Evolutionary conservation across 2,797 vertebrate species (phyloP).

Genomic region (Neoniphon sammara): DNA sequence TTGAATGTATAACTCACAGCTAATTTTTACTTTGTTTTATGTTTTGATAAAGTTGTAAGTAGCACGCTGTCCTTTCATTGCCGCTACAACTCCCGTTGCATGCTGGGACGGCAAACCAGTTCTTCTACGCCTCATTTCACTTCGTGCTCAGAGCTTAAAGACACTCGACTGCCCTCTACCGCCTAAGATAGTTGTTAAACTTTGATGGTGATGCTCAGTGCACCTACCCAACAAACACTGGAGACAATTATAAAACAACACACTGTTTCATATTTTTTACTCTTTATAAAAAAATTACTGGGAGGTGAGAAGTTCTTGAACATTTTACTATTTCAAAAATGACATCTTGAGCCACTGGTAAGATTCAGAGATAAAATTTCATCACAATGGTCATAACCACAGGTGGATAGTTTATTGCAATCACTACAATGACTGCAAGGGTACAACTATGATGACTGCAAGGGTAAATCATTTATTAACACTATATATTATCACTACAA

Average conservation of each 20-base stretch:
- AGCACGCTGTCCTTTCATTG: constrained; percentile 80
- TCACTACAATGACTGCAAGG: constrained; percentile 35
- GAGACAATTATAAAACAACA: background rate
- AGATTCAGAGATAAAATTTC: constrained; percentile 28
- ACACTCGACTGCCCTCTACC: constrained; percentile 48
- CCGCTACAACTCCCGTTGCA: constrained; percentile 72
- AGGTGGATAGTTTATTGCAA: constrained; percentile 46
- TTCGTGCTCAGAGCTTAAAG: too few species aligned
- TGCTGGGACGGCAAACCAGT: constrained; percentile 40
- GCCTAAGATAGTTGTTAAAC: background rate
- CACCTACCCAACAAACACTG: background rate
- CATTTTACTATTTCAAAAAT: constrained; percentile 28
- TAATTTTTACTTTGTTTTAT: constrained; percentile 56
- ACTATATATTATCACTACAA: constrained; percentile 13
- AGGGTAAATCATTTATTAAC: constrained; percentile 18
- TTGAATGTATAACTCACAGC: background rate
- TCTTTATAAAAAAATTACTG: constrained; percentile 61
- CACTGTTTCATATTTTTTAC: background rate
- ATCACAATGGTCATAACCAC: constrained; percentile 34
- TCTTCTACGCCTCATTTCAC: constrained; percentile 53
- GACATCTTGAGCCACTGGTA: constrained; percentile 10
- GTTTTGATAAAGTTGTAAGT: constrained; percentile 64
- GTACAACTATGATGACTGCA: constrained; percentile 33
- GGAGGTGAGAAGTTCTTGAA: constrained; percentile 23
- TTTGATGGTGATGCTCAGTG: too few species aligned